phyloP scores from a whole-genome alignment of 2,113 vertebrate species.

The Sturnus vulgaris region DNA sequence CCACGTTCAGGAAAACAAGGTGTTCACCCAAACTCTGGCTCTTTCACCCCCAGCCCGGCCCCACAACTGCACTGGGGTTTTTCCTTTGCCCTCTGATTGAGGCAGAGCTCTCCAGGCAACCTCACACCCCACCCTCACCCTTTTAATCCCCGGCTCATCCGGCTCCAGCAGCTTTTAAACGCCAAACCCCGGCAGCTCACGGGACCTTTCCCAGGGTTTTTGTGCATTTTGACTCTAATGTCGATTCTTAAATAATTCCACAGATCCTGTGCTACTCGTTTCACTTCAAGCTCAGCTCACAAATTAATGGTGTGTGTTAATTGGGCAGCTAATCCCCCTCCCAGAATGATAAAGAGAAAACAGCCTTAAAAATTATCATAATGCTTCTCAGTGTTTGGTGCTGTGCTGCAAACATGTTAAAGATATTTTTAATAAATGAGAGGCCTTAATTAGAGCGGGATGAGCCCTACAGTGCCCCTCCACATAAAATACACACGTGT shows the following conservation, averaged over 20 bases:
- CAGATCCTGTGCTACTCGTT: neutral
- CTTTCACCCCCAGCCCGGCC: too few relatives aligned
- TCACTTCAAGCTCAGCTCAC: neutral
- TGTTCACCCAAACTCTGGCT: too few relatives aligned
- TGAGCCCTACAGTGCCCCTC: neutral
- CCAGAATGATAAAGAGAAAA: neutral
- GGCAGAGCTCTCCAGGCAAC: neutral
- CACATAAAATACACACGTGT: neutral
- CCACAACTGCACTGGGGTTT: neutral
- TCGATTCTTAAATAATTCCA: neutral
- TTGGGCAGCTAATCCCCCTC: conserved; percentile 27
- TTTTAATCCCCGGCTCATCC: neutral
- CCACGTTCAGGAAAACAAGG: too few relatives aligned
- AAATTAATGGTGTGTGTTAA: conserved; percentile 54
- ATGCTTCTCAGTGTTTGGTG: neutral
- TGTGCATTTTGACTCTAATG: neutral
- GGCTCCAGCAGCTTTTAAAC: neutral
- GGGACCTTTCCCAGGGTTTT: neutral
- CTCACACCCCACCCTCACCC: neutral
- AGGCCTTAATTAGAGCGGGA: conserved; percentile 51
- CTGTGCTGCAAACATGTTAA: neutral
- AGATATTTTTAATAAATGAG: conserved; percentile 40
- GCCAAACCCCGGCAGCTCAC: neutral
- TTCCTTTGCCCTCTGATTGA: neutral
- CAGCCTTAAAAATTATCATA: neutral